Evolutionary conservation across 2,797 vertebrate species (phyloP).

Genomic region (Tragopan temminckii): DNA sequence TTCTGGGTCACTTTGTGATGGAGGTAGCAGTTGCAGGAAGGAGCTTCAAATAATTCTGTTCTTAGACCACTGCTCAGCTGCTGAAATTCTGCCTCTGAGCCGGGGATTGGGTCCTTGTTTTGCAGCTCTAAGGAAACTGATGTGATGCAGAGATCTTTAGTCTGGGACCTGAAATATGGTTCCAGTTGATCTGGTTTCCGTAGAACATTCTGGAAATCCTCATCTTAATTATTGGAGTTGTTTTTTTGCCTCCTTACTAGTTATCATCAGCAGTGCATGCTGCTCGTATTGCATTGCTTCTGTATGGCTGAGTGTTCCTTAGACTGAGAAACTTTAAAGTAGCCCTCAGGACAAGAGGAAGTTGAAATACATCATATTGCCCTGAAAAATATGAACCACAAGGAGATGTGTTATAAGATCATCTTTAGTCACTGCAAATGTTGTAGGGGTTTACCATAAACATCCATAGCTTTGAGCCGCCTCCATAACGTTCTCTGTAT

Average conservation of each 20-base stretch:
- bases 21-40: background rate
- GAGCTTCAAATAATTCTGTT: background rate
- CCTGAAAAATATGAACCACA: background rate
- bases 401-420: conserved; percentile 14
- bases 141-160: background rate
- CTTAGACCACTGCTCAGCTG: rapidly evolving
- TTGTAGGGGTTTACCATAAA: background rate
- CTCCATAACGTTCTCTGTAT: background rate
- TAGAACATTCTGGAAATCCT: background rate
- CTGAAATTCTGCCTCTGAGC: background rate
- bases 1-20: background rate
- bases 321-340: background rate
- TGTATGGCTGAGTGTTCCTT: background rate
- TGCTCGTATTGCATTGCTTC: background rate
- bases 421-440: conserved; percentile 6
- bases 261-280: background rate
- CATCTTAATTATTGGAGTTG: background rate
- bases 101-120: background rate
- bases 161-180: background rate
- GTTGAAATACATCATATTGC: background rate
- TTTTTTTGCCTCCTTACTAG: background rate
- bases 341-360: background rate
- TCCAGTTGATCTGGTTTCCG: background rate
- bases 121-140: rapidly evolving
- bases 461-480: conserved; percentile 6